phyloP scores from a whole-genome alignment of 2,888 invertebrate genomes.

The Andrena haemorrhoa region DNA sequence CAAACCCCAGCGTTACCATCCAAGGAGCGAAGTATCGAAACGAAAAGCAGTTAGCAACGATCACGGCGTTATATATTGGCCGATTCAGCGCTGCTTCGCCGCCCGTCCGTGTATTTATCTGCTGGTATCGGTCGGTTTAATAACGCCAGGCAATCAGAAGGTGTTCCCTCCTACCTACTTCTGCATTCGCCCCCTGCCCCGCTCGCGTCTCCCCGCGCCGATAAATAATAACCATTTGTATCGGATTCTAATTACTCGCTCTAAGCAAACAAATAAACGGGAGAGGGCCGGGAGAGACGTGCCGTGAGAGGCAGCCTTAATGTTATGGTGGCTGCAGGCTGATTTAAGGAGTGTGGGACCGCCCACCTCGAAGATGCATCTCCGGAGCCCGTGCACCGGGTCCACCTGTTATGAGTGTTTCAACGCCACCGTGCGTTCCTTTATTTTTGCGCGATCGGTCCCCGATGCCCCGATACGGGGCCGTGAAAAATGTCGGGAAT shows the following conservation, averaged over 20 bases:
- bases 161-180: slow-evolving; percentile 58
- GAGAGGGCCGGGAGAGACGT: slow-evolving; percentile 41
- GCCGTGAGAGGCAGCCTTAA: slow-evolving; percentile 75
- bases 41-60: slow-evolving; percentile 55
- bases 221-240: slow-evolving; percentile 84
- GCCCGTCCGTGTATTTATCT: slow-evolving; percentile 72
- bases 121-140: slow-evolving; percentile 78
- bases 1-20: not conserved
- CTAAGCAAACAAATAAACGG: slow-evolving; percentile 84
- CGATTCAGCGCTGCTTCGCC: slow-evolving; percentile 39
- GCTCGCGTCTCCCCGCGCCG: slow-evolving; percentile 51
- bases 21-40: slow-evolving; percentile 27
- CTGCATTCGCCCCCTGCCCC: slow-evolving; percentile 37
- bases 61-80: slow-evolving; percentile 64
- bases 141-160: slow-evolving; percentile 81
- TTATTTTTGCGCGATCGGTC: slow-evolving; percentile 16
- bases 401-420: slow-evolving; percentile 79
- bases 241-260: slow-evolving; percentile 84
- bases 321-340: slow-evolving; percentile 81
- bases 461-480: slow-evolving; percentile 32
- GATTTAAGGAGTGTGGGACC: slow-evolving; percentile 85
- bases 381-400: slow-evolving; percentile 69
- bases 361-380: slow-evolving; percentile 82
- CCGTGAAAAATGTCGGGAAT: slow-evolving; percentile 39
- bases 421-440: slow-evolving; percentile 74